Base-by-base conservation (phyloP, 2,888 invertebrate species). In the Drosophila cracens region DNA sequence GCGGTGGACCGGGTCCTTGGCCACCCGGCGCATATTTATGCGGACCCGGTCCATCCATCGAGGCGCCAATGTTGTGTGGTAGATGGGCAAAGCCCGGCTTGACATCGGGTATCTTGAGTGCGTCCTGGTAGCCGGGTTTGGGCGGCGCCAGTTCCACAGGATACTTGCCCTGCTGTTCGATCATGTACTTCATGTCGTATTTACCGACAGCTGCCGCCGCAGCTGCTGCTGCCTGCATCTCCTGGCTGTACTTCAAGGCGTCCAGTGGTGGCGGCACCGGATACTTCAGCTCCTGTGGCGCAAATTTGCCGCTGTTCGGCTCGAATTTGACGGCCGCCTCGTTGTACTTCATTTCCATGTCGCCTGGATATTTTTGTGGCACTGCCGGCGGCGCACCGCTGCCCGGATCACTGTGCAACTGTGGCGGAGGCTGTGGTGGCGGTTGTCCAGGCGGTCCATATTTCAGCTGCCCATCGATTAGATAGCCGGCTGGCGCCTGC, bases 281-380 rank as follows among this genome's bases (percentile, higher is more conserved):
- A 94, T 85, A 95, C 89, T 94, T 95, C 93, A 93, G 84, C 58
- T 93, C 93, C 59, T 92, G 91, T 6, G 91, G 82, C n/a, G 83
- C 61, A 69, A 92, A 92, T 73, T 92, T 92, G 54, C 83, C 87
- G 43, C 81, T 74, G 48, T n/a, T 68, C 6, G 74, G 46, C 67
- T 90, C 90, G 65, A 91, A 93, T 79, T 93, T 93, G 51, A 92
- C 89, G 46, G 91, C 81, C 36, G 90, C 82, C 36, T 92, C 92
- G 74, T 85, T 90, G 82, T 92, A 93, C 81, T 93, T 93, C 57
- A 92, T 85, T 51, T 93, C 93, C 85, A 91, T 73, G 75, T 92
- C 93, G 62, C 87, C 87, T 52, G 91, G 83, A 87, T 93, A 93
- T 77, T 93, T 93, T 40, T 90, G 92, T 36, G 82, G 78, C 36